A percentile compares a stretch with the other conserved stretches of the same genome.
Evolutionary conservation across 2,113 vertebrate genomes (phyloP).

Genomic region (Emydocephalus ijimae): DNA sequence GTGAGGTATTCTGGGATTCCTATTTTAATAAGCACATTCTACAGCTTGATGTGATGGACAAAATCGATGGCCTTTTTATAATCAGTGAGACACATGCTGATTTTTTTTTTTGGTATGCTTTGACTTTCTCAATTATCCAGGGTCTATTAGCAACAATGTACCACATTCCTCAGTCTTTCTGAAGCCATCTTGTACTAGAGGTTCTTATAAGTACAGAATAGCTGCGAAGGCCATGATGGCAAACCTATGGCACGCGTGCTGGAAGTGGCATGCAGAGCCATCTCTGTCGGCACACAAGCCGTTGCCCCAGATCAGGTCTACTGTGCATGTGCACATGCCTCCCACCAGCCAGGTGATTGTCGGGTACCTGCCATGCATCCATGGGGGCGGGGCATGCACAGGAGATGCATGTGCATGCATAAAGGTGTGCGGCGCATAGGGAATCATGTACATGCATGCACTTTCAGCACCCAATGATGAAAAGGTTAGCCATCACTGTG

Average conservation of each 20-base stretch:
- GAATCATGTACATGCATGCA: too few species aligned
- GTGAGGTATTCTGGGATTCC: not conserved
- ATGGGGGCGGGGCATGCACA: too few species aligned
- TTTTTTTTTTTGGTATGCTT: not conserved
- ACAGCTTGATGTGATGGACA: not conserved
- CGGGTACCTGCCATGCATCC: rapidly evolving
- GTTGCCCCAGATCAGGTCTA: too few species aligned
- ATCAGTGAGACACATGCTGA: not conserved
- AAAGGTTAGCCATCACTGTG: too few species aligned
- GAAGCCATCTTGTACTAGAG: not conserved
- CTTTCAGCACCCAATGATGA: too few species aligned
- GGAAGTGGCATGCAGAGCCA: too few species aligned
- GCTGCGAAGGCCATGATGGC: not conserved
- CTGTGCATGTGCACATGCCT: too few species aligned
- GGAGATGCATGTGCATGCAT: too few species aligned
- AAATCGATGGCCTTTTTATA: not conserved
- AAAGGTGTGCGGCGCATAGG: too few species aligned
- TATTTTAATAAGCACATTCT: not conserved
- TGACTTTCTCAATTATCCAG: not conserved
- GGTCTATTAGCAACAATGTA: not conserved
- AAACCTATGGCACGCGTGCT: too few species aligned
- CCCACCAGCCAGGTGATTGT: too few species aligned
- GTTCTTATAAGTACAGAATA: not conserved
- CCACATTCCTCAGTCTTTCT: not conserved
- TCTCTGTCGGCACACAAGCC: too few species aligned